Conservation (phyloP, 2,888 invertebrate species). For the Bruchidius siliquastri region DNA sequence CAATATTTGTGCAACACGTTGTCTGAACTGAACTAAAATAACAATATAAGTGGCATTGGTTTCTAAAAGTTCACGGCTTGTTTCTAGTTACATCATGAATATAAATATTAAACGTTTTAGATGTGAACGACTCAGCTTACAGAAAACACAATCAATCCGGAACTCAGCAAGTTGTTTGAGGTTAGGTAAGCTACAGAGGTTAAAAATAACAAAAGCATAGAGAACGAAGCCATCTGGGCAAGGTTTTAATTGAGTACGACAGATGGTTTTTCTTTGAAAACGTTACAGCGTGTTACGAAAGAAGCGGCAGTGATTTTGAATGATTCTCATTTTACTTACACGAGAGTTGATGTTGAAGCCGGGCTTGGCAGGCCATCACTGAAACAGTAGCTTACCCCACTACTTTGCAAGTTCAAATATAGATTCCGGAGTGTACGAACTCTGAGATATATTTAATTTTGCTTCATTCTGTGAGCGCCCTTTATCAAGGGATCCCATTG, state of each 20-base stretch:
- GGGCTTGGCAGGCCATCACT: slow-evolving; percentile 43
- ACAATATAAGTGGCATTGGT: slow-evolving; percentile 5
- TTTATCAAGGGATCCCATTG: background rate
- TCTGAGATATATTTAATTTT: slow-evolving; percentile 15
- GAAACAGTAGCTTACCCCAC: slow-evolving; percentile 36
- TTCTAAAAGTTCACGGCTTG: background rate
- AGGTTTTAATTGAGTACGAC: background rate
- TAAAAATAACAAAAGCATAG: slow-evolving; percentile 7
- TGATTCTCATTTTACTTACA: slow-evolving; percentile 29
- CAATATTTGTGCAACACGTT: too few relatives aligned
- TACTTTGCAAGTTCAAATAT: slow-evolving; percentile 34
- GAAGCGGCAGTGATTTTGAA: background rate
- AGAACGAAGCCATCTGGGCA: background rate
- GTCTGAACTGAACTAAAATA: background rate
- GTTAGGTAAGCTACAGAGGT: slow-evolving; percentile 10
- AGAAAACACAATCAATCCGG: background rate
- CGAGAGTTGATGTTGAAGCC: slow-evolving; percentile 37
- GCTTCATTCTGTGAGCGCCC: background rate
- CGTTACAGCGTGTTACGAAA: background rate
- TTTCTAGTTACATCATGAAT: background rate
- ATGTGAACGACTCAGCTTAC: too few relatives aligned
- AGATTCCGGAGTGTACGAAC: slow-evolving; percentile 33
- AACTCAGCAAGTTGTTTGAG: slow-evolving; percentile 8
- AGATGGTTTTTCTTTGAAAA: background rate
- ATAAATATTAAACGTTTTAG: too few relatives aligned